phyloP scores from a whole-genome alignment of 2,888 invertebrate species.

The Tinea semifulvella region DNA sequence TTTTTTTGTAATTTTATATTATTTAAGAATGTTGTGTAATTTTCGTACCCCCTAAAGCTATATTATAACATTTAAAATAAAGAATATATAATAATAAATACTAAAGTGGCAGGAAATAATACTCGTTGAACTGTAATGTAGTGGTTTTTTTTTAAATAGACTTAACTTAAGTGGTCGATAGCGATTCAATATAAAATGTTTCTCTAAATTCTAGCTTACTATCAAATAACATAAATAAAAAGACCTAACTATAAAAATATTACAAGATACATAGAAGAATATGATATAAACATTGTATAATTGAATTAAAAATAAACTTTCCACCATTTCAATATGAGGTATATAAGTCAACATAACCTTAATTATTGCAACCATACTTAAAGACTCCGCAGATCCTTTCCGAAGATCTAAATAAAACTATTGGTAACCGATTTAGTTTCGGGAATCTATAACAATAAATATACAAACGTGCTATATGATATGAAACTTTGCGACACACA shows the following conservation, averaged over 20 bases:
- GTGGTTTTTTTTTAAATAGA: neutral
- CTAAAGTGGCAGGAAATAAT: neutral
- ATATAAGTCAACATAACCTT: neutral
- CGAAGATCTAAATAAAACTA: conserved; percentile 4
- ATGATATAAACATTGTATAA: neutral
- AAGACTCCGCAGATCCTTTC: conserved; percentile 1
- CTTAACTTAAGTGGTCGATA: neutral
- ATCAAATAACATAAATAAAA: neutral
- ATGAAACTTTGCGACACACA: conserved; percentile 10
- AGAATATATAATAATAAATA: neutral
- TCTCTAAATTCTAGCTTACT: neutral
- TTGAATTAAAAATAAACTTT: neutral
- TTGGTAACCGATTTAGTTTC: conserved; percentile 6
- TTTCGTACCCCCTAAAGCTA: too few species aligned
- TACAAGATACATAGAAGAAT: neutral
- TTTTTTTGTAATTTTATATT: too few species aligned
- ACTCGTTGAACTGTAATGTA: conserved; percentile 1
- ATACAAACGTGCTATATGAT: conserved; percentile 10
- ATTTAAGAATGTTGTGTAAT: too few species aligned
- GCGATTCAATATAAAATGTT: conserved; percentile 5
- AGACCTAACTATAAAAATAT: neutral
- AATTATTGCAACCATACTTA: conserved; percentile 4
- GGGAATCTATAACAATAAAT: conserved; percentile 8
- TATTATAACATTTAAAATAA: neutral
- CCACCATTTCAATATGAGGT: conserved; percentile 4